A percentile compares a stretch with the other conserved stretches of the same genome.
Evolutionary conservation across 2,797 vertebrate genomes (phyloP).

Genomic region (Varecia variegata): DNA sequence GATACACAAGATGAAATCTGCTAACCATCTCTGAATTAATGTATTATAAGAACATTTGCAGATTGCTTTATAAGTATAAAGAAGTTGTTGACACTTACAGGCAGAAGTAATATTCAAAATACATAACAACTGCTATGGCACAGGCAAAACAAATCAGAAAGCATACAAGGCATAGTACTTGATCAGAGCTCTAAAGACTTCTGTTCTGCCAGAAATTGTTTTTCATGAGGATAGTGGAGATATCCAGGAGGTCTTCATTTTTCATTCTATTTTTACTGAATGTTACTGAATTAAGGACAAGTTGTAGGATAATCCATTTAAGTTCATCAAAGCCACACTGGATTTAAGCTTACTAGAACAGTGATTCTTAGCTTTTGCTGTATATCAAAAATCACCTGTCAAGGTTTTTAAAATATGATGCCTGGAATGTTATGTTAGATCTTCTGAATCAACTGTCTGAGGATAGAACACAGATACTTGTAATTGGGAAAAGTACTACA

Average conservation of each 20-base stretch:
- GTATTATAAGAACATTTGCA: not conserved
- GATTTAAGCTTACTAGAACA: not conserved
- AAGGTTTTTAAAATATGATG: not conserved
- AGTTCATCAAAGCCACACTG: not conserved
- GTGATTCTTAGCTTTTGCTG: not conserved
- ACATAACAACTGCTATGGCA: not conserved
- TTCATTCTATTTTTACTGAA: not conserved
- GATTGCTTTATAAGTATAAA: slow-evolving; percentile 3
- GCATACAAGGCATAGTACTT: not conserved
- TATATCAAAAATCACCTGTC: slow-evolving; percentile 3
- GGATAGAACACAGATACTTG: not conserved
- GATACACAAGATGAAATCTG: not conserved
- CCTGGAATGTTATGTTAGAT: not conserved
- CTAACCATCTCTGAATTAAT: not conserved
- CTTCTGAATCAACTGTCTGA: not conserved
- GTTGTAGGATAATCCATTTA: not conserved
- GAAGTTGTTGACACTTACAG: not conserved
- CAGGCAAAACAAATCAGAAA: not conserved
- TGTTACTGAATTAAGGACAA: not conserved
- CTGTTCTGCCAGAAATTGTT: not conserved
- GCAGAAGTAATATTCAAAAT: slow-evolving; percentile 5
- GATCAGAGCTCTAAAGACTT: not conserved
- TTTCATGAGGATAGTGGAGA: not conserved
- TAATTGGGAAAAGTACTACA: slow-evolving; percentile 7
- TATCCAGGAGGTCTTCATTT: not conserved